Conservation (phyloP, 2,797 vertebrate genomes). For the Poeciliopsis presidionis region DNA sequence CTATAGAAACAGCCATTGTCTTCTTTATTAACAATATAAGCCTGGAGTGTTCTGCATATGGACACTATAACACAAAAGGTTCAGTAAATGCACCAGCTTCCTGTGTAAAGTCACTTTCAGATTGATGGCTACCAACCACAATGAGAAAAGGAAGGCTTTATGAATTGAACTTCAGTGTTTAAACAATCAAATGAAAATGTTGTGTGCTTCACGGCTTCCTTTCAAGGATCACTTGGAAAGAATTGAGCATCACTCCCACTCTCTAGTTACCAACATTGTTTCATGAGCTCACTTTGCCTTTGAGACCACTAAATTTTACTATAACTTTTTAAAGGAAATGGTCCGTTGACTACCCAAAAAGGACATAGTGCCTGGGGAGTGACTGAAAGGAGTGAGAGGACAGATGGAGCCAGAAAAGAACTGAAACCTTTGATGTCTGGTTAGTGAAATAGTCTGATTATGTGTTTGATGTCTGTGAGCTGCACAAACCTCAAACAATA, state of each 20-base stretch:
- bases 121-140: neutral
- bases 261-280: constrained; percentile 43
- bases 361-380: constrained; percentile 34
- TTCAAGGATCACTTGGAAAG: constrained; percentile 18
- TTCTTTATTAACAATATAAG: neutral
- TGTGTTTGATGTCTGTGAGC: constrained; percentile 56
- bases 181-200: neutral
- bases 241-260: neutral
- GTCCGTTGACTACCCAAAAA: constrained; percentile 51
- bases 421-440: constrained; percentile 60
- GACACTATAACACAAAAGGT: neutral
- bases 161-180: neutral
- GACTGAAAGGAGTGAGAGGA: constrained; percentile 53
- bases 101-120: neutral
- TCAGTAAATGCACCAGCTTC: neutral
- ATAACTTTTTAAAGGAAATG: constrained; percentile 56
- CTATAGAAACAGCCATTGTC: neutral
- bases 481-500: constrained; percentile 55
- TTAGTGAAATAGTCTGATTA: constrained; percentile 43
- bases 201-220: constrained; percentile 15
- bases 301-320: constrained; percentile 36
- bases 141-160: neutral
- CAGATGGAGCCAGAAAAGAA: constrained; percentile 48
- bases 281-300: constrained; percentile 35
- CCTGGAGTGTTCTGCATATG: neutral